These are phyloP conservation scores for Nowickia ferox DNA, from an alignment of 2,888 invertebrate genomes.

Conservation along the genomic window DNA sequence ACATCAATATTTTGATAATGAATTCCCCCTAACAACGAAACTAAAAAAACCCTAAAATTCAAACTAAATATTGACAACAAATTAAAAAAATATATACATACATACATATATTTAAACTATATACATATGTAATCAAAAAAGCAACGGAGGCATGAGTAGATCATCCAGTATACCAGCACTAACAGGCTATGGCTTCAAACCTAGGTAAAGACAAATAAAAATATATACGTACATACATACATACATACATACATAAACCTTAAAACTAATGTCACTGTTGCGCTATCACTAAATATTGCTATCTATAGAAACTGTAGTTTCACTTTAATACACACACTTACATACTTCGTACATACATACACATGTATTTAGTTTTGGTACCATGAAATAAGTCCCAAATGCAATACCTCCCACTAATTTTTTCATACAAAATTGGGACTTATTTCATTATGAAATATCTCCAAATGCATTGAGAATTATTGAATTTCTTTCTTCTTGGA, in stretches of 20 bases:
- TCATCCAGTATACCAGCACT: constrained; percentile 95
- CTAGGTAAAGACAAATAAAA: constrained; percentile 79
- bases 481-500: no score
- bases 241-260: not conserved
- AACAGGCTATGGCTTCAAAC: constrained; percentile 82
- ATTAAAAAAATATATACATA: constrained; percentile 46
- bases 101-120: no score
- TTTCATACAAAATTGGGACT: no score
- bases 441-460: no score
- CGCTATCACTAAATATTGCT: constrained; percentile 18
- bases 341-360: no score
- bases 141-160: constrained; percentile 91
- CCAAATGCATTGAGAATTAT: no score
- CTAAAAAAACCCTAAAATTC: constrained; percentile 55
- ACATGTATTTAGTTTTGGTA: no score
- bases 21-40: constrained; percentile 50
- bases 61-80: constrained; percentile 64
- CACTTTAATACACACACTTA: not conserved
- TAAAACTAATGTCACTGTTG: constrained; percentile 4
- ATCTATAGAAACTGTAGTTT: not conserved
- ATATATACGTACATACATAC: not conserved
- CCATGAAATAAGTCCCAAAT: no score
- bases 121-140: constrained; percentile 75
- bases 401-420: no score
- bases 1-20: constrained; percentile 72